Base-by-base conservation (phyloP, 2,888 invertebrate genomes). In the Pyrochroa serraticornis region DNA sequence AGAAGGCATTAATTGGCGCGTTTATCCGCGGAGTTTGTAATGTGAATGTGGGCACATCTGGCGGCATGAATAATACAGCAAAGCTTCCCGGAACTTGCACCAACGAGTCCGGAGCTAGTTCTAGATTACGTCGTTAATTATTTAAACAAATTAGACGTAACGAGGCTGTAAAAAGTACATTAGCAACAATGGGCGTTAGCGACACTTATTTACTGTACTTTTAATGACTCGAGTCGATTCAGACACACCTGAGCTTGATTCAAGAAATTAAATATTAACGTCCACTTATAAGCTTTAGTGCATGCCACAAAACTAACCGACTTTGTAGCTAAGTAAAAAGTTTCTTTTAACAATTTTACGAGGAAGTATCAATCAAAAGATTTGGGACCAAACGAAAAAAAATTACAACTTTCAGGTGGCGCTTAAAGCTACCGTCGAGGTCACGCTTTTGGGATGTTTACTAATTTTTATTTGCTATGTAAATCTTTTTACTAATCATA, bases 1-100 rank as follows among this genome's bases (percentile, higher is more conserved):
- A 46, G 53, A 53, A 53, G 39, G 53, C 45, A 49, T 56, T 56
- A 56, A 56, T 56, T 56, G 56, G 43, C 48, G 45, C 46, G 53
- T 53, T 43, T 55, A 55, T 49, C 49, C 32, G 44, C 34, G 49
- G 53, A 39, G 34, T 37, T 5, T 35, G 55, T 45, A 46, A 57
- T 51, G 51, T 8, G 51, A 46, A 57, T 51, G 51, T 8, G 51
- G 43, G 47, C 57, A 51, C 57, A 57, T 57, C 57, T 57, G 57
- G 57, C 45, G 37, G 39, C 51, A 39, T 51, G 46, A 50, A 57
- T 57, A 56, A 57, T 51, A 51, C 41, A 57, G 30, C 31, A 22
- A 13, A 35, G 44, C 45, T 44, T 31, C 46, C 12, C 35, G 51
- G 37, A 46, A 50, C 8, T 39, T 39, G 39, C 39, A 39, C 3